Base-by-base conservation (phyloP, 2,888 invertebrate species). In the Trichopria drosophilae region DNA sequence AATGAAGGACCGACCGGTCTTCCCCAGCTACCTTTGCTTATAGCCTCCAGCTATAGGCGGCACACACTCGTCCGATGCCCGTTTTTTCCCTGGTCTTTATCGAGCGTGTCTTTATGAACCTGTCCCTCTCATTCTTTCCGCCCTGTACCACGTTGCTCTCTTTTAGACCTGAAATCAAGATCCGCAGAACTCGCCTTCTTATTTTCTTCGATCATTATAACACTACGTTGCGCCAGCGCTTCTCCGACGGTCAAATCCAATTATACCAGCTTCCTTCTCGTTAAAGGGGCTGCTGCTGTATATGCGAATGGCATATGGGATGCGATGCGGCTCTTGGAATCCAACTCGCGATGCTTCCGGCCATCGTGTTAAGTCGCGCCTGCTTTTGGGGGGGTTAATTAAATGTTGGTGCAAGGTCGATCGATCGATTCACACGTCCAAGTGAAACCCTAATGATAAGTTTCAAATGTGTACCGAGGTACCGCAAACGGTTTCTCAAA, bases 141-240 rank as follows among this genome's bases (percentile, higher is more conserved):
- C 15, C n/a, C 29, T 13, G 15, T 29, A 5, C 15, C 29, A 13
- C 29, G 3, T 6, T 28, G 3, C 13, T 6, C 2, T 6, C 15
- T 15, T 29, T 15, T 29, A 13, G 12, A 29, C 24, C 9, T 51
- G 45, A 51, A 51, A 51, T 45, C 51, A 35, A 43, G 37, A 39
- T 35, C 34, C 20, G 22, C 35, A 31, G 13, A 28, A 35, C 34
- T 20, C 51, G 45, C 51, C 34, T 40, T 57, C 52, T 32, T 57
- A 34, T 31, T 58, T 52, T 55, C 51, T 40, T 39, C 56, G 57
- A 60, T 64, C 63, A 61, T 65, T 65, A 64, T 62, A 64, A 62
- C 58, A 60, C 64, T 55, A 58, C 40, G 52, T 39, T 42, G 56
- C 52, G 53, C 53, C 45, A 59, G 56, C 52, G 51, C 42, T 55